Evolutionary conservation across 1,140 invertebrate species (phyloP), one percentile per base, ranked within the genome.

Genomic region (Leptinotarsa defecta): DNA sequence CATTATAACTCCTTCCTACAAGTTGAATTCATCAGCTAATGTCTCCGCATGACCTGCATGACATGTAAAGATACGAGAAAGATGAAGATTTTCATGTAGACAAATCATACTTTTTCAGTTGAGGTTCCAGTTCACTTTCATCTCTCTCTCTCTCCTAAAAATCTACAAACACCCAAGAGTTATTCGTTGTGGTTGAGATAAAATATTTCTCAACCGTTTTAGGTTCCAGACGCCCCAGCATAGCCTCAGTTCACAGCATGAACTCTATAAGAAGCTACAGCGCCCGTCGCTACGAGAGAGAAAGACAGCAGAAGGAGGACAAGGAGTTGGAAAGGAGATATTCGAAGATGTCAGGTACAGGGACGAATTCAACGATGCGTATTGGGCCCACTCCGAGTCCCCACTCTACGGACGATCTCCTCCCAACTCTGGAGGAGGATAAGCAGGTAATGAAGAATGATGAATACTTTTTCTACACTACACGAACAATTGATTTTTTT

Each of bases 191-290:
- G 27, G 34, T 43, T 43, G 34, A 43, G 2, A 17, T 57, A 15
- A 57, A 57, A 57, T 57, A 57, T 57, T 57, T 19, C 52, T 19
- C 52, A 57, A 57, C 15, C 13, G 4, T 48, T 69, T 24, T 48
- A 94, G 93, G 93, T 90, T 94, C 93, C 81, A 89, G 93, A 88
- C 90, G 92, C 87, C 92, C 93, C 86, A 94, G 92, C 89, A 86
- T 94, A 87, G 91, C 91, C 75, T 94, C 93, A 72, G 88, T 94
- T 77, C 93, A 94, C 84, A 94, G 93, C 87, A 90, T 91, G 73
- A 93, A 91, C 52, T 95, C 93, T 48, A 91, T 93, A 68, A 90
- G 91, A 80, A 94, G 92, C 85, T 95, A 93, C 86, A 93, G 93
- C 82, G 89, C 91, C 74, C 89, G 90, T 82, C 88, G 91, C 61